phyloP scores from a whole-genome alignment of 2,888 invertebrate genomes.

The Idaea aversata region DNA sequence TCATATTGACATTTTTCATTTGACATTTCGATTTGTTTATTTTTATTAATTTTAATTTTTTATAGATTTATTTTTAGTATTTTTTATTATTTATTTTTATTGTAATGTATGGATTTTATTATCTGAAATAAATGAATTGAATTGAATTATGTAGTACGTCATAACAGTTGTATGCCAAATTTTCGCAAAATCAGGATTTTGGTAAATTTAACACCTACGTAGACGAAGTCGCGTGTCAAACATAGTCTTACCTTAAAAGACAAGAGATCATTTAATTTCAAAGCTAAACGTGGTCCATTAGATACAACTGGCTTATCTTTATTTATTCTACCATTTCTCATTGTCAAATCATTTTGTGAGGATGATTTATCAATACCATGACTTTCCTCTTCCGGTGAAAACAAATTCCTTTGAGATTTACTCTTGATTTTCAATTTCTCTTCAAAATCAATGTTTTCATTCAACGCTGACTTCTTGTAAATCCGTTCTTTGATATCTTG shows the following conservation, averaged over 20 bases:
- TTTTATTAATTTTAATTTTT: too few species aligned
- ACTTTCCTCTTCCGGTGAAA: slow-evolving; percentile 54
- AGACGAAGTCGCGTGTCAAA: neutral
- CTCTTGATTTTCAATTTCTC: slow-evolving; percentile 52
- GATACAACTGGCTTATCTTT: slow-evolving; percentile 53
- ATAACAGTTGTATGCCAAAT: too few species aligned
- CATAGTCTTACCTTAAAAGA: slow-evolving; percentile 64
- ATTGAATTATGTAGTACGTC: too few species aligned
- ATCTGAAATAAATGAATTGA: too few species aligned
- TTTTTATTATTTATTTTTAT: too few species aligned
- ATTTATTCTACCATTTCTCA: slow-evolving; percentile 58
- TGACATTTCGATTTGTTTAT: too few species aligned
- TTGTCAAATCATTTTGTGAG: slow-evolving; percentile 50
- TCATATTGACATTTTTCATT: too few species aligned
- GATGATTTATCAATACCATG: slow-evolving; percentile 47
- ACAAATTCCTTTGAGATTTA: slow-evolving; percentile 61
- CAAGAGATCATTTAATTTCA: slow-evolving; percentile 73
- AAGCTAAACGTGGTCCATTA: slow-evolving; percentile 63
- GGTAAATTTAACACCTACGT: too few species aligned
- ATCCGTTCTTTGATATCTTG: slow-evolving; percentile 74
- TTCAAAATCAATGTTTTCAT: slow-evolving; percentile 43
- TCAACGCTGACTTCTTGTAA: slow-evolving; percentile 67
- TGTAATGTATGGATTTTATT: too few species aligned
- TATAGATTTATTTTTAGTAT: too few species aligned
- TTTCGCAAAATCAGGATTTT: too few species aligned